Percentiles rank a stretch among this genome's conserved stretches.
These are phyloP conservation scores for Drosophila rhopaloa DNA, from an alignment of 1,140 invertebrate species.

Conservation along the genomic window DNA sequence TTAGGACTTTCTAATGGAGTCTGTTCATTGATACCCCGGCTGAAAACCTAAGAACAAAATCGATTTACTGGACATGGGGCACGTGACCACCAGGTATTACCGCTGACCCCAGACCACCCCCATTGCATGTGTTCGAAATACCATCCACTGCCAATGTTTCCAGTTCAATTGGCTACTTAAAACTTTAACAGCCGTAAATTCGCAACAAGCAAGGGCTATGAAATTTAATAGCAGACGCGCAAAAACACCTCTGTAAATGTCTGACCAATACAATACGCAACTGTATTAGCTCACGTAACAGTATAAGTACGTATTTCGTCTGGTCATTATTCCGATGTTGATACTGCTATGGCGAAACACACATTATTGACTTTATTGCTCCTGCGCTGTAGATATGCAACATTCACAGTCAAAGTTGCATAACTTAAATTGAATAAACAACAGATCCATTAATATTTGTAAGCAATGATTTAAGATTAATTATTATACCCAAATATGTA, in stretches of 20 bases:
- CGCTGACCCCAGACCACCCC: constrained; percentile 10
- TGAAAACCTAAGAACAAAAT: constrained; percentile 34
- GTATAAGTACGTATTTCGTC: constrained; percentile 20
- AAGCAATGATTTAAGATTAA: no score
- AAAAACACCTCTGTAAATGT: constrained; percentile 14
- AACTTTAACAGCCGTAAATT: constrained; percentile 76
- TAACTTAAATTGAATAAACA: background rate
- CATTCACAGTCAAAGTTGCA: constrained; percentile 4
- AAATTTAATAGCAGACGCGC: constrained; percentile 73
- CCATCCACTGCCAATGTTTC: constrained; percentile 12
- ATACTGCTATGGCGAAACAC: constrained; percentile 45
- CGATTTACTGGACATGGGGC: constrained; percentile 50
- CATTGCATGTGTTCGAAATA: background rate
- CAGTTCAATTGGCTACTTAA: constrained; percentile 67
- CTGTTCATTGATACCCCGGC: constrained; percentile 27
- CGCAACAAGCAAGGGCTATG: constrained; percentile 73
- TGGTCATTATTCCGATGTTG: constrained; percentile 25
- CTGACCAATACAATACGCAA: constrained; percentile 67
- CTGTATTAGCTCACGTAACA: constrained; percentile 77
- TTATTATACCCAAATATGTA: no score
- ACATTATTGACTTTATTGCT: constrained; percentile 78
- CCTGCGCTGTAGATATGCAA: constrained; percentile 8
- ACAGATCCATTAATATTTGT: no score
- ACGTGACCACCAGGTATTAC: constrained; percentile 45
- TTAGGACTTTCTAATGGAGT: constrained; percentile 37